Percentiles rank a stretch among this genome's conserved stretches.
These are phyloP conservation scores for Leuciscus waleckii DNA, from an alignment of 2,797 vertebrate species.

Conservation along the genomic window DNA sequence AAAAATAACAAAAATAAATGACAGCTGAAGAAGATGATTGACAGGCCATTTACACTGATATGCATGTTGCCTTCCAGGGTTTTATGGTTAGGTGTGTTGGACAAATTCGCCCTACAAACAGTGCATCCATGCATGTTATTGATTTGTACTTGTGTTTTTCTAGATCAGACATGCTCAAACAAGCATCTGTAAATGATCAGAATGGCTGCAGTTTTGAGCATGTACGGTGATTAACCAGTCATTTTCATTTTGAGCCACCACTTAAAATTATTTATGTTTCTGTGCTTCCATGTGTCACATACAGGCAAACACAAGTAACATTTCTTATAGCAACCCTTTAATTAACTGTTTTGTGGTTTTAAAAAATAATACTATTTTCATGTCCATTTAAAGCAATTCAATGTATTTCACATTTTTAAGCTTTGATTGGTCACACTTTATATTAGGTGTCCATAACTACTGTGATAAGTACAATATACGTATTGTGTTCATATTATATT, in stretches of 20 bases:
- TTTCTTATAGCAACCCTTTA: background rate
- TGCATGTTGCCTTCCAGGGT: conserved; percentile 19
- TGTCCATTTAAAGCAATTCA: background rate
- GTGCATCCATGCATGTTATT: conserved; percentile 10
- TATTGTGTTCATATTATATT: too few species aligned
- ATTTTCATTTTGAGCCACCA: background rate
- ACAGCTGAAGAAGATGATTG: conserved; percentile 33
- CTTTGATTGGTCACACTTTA: background rate
- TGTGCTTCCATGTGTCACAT: background rate
- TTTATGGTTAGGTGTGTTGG: conserved; percentile 36
- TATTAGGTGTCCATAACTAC: background rate
- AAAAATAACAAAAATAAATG: background rate
- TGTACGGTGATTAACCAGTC: background rate
- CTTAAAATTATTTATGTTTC: background rate
- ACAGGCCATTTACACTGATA: conserved; percentile 39
- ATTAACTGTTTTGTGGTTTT: background rate
- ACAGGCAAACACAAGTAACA: background rate
- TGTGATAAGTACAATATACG: too few species aligned
- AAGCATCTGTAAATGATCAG: conserved; percentile 28
- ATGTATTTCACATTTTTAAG: background rate
- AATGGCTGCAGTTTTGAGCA: background rate
- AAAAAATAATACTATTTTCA: background rate
- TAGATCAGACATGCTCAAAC: conserved; percentile 24
- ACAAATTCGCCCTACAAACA: conserved; percentile 4
- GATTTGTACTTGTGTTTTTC: conserved; percentile 22